A percentile compares a stretch with the other conserved stretches of the same genome.
Evolutionary conservation across 2,797 vertebrate genomes (phyloP).

Genomic region (Tympanoctomys barrerae): DNA sequence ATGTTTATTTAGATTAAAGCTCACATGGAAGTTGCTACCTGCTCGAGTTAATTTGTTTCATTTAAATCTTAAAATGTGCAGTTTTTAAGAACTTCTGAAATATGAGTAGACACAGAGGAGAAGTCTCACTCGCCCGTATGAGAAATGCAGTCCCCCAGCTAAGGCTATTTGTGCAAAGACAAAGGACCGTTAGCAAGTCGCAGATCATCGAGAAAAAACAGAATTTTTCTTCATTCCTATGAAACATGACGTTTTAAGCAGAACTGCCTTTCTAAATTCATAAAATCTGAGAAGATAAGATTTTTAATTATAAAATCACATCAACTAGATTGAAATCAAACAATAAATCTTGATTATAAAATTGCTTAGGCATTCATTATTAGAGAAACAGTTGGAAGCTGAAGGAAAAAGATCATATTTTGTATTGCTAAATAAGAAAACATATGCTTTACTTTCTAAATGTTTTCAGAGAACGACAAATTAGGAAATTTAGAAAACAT

Average conservation of each 20-base stretch:
- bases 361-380: background rate
- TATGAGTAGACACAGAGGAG: background rate
- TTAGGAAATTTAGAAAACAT: background rate
- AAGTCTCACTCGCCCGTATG: background rate
- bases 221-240: background rate
- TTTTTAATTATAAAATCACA: constrained; percentile 56
- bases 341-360: constrained; percentile 43
- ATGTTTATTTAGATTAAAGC: background rate
- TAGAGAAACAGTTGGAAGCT: background rate
- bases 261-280: constrained; percentile 14
- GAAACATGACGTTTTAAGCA: background rate
- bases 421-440: background rate
- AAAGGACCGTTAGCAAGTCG: background rate
- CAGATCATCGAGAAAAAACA: background rate
- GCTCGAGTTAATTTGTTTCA: background rate
- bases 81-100: background rate
- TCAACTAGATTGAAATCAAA: constrained; percentile 42
- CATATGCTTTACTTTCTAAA: background rate
- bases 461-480: constrained; percentile 29
- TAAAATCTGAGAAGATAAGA: background rate
- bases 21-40: background rate
- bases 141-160: constrained; percentile 1
- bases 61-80: background rate
- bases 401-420: background rate
- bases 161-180: background rate